Evolutionary conservation across 2,797 vertebrate species (phyloP), one percentile per base, ranked within the genome.

Genomic region (Anguilla anguilla): DNA sequence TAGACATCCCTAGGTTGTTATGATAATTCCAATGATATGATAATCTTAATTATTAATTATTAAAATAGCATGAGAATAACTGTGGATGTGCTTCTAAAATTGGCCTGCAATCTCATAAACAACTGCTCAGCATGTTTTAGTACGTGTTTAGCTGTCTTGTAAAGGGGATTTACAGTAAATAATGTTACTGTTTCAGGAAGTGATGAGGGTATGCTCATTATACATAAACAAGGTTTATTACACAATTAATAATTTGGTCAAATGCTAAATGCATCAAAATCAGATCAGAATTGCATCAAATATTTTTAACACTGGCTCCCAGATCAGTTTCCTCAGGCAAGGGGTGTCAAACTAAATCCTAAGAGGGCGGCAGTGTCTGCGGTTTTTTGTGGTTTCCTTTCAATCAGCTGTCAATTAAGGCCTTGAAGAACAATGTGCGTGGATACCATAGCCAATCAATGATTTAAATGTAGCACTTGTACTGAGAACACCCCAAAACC

Each of bases 261-360:
- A 51, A 53, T 46, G 11, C 86, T 74, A 46, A 31, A 87, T 28
- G n/a, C n/a, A n/a, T n/a, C n/a, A n/a, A n/a, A n/a, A n/a, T n/a
- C 77, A 87, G n/a, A 17, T 25, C 19, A 51, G 67, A 87, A 87
- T 87, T 53, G 86, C 46, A 43, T 57, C 53, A 49, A 31, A 61
- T 84, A 49, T 57, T 85, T 53, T 49, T 67, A 35, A 85, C 15
- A 59, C 84, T 85, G 35, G 22, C 43, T 25, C 35, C 39, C 19
- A 67, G 55, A 13, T 85, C 35, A 22, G 28, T 61, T 61, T 85
- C 84, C 57, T 46, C 43, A 46, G 43, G 43, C 43, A 46, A 46
- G 43, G 43, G 43, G 43, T 46, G 43, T 46, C 43, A 46, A 46
- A 46, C 43, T 46, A 43, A 46, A 46, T 46, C 4, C 43, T 46